These are phyloP conservation scores for Archocentrus centrarchus DNA, from an alignment of 2,113 vertebrate genomes.

Conservation along the genomic window DNA sequence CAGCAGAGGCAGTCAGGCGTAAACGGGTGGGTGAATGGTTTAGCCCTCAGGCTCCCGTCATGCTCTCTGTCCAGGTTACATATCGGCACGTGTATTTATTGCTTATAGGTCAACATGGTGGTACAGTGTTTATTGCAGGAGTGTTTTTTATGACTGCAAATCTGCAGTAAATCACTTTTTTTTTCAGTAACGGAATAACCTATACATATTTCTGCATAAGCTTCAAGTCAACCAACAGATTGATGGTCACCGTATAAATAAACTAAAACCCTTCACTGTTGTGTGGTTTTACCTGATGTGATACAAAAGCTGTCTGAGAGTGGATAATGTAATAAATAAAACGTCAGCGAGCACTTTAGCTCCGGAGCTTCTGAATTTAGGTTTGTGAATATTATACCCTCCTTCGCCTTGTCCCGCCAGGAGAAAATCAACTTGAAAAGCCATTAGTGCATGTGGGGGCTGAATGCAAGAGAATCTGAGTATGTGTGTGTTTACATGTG, in stretches of 20 bases:
- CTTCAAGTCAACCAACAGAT: constrained; percentile 4
- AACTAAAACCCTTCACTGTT: background rate
- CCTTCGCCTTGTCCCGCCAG: background rate
- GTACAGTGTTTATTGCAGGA: background rate
- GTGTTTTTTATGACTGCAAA: background rate
- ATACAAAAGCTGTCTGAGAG: constrained; percentile 5
- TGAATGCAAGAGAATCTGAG: background rate
- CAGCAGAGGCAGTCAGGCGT: constrained; percentile 51
- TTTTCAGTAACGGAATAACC: background rate
- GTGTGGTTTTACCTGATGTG: background rate
- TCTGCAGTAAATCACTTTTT: fast-evolving
- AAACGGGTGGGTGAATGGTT: constrained; percentile 52
- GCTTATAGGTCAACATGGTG: constrained; percentile 52
- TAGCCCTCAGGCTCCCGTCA: constrained; percentile 59
- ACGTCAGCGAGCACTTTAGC: constrained; percentile 11
- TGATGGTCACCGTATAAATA: background rate
- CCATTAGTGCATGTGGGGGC: background rate
- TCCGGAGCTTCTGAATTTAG: background rate
- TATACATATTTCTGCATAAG: background rate
- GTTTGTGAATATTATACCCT: background rate
- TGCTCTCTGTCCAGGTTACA: constrained; percentile 53
- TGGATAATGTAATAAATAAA: constrained; percentile 8
- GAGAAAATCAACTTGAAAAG: background rate
- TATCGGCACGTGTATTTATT: constrained; percentile 43
- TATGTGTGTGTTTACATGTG: fast-evolving